Conservation (phyloP, 2,888 invertebrate species). For the Branchinecta sandiegonensis region DNA sequence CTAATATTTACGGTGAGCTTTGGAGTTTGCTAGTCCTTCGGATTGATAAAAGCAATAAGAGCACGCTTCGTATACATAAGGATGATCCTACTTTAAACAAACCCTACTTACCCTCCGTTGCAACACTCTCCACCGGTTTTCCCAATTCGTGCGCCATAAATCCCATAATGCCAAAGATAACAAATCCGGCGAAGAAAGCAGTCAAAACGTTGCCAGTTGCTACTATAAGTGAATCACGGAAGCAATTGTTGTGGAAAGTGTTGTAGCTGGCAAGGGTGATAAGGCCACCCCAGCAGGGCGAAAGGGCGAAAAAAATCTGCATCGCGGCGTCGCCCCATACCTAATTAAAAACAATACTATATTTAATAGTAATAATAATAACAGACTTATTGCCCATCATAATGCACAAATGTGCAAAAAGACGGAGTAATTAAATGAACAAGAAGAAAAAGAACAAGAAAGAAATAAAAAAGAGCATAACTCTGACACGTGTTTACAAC, state of each 20-base stretch:
- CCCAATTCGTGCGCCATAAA: conserved; percentile 60
- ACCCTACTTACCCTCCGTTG: conserved; percentile 43
- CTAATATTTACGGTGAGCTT: too few relatives aligned
- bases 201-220: conserved; percentile 60
- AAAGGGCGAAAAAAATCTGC: conserved; percentile 72
- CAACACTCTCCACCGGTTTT: conserved; percentile 52
- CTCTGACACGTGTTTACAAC: too few relatives aligned
- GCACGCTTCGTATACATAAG: too few relatives aligned
- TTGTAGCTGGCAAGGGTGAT: conserved; percentile 73
- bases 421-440: too few relatives aligned
- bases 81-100: neutral
- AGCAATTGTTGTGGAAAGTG: conserved; percentile 66
- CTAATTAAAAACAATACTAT: conserved; percentile 33
- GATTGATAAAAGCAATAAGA: too few relatives aligned
- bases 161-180: conserved; percentile 66
- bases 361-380: too few relatives aligned
- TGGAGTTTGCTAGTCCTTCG: too few relatives aligned
- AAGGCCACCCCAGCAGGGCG: conserved; percentile 72
- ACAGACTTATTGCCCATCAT: too few relatives aligned
- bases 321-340: conserved; percentile 72
- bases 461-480: too few relatives aligned
- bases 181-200: conserved; percentile 63
- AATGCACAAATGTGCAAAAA: too few relatives aligned
- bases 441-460: too few relatives aligned
- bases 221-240: conserved; percentile 59